These are phyloP conservation scores for Trinectes maculatus DNA, from an alignment of 2,113 vertebrate genomes.

Conservation along the genomic window DNA sequence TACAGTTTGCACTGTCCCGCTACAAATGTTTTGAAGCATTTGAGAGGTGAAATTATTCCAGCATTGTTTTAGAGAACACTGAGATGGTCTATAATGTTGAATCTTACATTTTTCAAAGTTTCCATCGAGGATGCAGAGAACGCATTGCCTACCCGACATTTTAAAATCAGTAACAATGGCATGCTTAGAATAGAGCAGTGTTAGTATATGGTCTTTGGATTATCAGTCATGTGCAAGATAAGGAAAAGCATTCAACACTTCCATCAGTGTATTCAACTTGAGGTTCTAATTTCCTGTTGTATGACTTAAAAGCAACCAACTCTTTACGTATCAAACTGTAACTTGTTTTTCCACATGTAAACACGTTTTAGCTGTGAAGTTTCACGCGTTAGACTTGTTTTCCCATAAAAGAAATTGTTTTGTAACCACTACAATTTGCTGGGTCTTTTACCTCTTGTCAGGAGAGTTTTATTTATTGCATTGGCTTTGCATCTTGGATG, in stretches of 20 bases:
- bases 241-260: conserved; percentile 4
- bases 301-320: background rate
- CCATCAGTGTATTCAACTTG: background rate
- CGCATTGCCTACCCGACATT: background rate
- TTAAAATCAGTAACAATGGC: background rate
- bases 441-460: conserved; percentile 2
- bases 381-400: background rate
- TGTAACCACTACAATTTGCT: background rate
- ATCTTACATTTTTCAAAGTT: background rate
- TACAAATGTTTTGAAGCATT: conserved; percentile 29
- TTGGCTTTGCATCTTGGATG: background rate
- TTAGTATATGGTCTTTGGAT: background rate
- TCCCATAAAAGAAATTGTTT: background rate
- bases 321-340: background rate
- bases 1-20: conserved; percentile 53
- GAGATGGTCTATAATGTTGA: background rate
- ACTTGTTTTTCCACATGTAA: background rate
- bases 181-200: background rate
- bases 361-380: background rate
- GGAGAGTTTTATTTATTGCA: background rate
- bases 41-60: conserved; percentile 23
- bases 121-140: background rate
- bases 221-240: background rate
- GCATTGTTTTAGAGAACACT: conserved; percentile 9
- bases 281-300: background rate